phyloP scores from a whole-genome alignment of 2,797 vertebrate species.

The Furcifer pardalis region DNA sequence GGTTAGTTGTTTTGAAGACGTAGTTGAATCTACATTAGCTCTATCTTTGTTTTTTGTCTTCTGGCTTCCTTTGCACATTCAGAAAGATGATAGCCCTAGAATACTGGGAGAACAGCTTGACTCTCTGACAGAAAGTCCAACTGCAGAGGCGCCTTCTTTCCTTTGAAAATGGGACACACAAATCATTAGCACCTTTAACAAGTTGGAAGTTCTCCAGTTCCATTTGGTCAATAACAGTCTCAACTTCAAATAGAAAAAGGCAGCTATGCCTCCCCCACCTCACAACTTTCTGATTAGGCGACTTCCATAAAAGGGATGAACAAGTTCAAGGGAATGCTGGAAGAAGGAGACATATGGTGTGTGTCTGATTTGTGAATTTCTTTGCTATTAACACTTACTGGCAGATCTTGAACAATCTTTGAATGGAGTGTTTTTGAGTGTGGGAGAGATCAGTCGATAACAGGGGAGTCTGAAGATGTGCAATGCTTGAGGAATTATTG shows the following conservation, averaged over 20 bases:
- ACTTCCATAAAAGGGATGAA: slow-evolving; percentile 34
- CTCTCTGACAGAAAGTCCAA: slow-evolving; percentile 61
- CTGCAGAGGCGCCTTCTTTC: slow-evolving; percentile 46
- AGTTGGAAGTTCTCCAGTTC: slow-evolving; percentile 54
- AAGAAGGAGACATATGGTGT: not conserved
- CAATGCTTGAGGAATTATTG: slow-evolving; percentile 5
- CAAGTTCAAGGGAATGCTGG: slow-evolving; percentile 22
- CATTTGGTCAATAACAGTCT: slow-evolving; percentile 60
- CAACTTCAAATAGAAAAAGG: slow-evolving; percentile 35
- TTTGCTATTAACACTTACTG: slow-evolving; percentile 26
- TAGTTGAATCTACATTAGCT: not conserved
- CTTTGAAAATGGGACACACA: slow-evolving; percentile 42
- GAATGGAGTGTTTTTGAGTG: not conserved
- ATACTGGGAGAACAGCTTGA: slow-evolving; percentile 43
- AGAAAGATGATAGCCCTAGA: slow-evolving; percentile 27
- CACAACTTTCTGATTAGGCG: slow-evolving; percentile 1
- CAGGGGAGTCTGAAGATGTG: not conserved
- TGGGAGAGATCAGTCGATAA: slow-evolving; percentile 10
- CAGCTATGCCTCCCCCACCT: slow-evolving; percentile 31
- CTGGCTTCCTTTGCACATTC: not conserved
- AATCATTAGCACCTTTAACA: slow-evolving; percentile 62
- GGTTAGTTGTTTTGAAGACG: not conserved
- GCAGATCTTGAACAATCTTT: slow-evolving; percentile 15
- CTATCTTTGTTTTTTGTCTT: slow-evolving; percentile 31
- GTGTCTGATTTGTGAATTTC: slow-evolving; percentile 20